Evolutionary conservation across 2,113 vertebrate genomes (phyloP).

Genomic region (Poeciliopsis retropinna): DNA sequence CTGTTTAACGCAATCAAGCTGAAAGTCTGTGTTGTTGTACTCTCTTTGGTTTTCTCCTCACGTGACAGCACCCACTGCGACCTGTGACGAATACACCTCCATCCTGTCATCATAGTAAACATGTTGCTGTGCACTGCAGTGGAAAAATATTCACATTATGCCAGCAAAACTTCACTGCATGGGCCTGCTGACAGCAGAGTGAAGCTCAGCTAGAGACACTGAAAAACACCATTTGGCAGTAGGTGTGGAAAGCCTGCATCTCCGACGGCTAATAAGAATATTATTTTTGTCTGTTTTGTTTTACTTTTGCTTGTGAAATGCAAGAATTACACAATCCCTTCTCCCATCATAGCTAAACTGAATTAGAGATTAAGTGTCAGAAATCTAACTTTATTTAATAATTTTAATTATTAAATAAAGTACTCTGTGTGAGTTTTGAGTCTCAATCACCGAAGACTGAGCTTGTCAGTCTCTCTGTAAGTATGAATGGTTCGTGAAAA

Average conservation of each 20-base stretch:
- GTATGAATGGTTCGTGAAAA: not conserved
- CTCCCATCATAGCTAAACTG: not conserved
- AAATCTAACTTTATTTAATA: not conserved
- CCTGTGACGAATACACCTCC: not conserved
- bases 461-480: not conserved
- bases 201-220: not conserved
- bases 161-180: not conserved
- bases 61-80: not conserved
- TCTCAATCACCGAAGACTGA: not conserved
- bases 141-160: conserved; percentile 14
- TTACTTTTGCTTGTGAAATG: not conserved
- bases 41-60: not conserved
- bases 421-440: not conserved
- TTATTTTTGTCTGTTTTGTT: not conserved
- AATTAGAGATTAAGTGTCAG: not conserved
- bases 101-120: conserved; percentile 9
- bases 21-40: not conserved
- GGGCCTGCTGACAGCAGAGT: not conserved
- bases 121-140: conserved; percentile 11
- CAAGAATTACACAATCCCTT: not conserved
- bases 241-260: not conserved
- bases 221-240: conserved; percentile 11
- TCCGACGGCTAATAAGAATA: not conserved
- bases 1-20: not conserved
- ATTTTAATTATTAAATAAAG: not conserved